Evolutionary conservation across 1,140 invertebrate genomes (phyloP), one percentile per base, ranked within the genome.

Genomic region (Aphelinus certus): DNA sequence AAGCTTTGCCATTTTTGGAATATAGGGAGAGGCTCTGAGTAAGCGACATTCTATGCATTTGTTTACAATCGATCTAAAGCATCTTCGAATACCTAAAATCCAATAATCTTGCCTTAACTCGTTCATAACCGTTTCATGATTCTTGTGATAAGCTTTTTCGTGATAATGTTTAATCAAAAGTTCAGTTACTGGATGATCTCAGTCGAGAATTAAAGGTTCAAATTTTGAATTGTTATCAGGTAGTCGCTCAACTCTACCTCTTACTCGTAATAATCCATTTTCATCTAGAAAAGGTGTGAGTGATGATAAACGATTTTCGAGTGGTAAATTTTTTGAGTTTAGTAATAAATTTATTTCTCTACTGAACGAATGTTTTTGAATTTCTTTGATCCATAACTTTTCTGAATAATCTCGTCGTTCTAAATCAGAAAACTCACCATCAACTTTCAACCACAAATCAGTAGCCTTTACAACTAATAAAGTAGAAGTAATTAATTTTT

Each of bases 31-130:
- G 1, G 62, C 68, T 0, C 46, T 43, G 1, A 9, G 26, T 48
- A 70, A 7, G 3, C 47, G 45, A 43, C 68, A 70, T 6, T 10
- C 7, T 7, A 51, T n/a, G 3, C 2, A 74, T 53, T 10, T 26
- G 3, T 60, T 49, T 0, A 10, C 2, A 3, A 73, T 51, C 1
- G 7, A 46, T 4, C 53, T 10, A 0, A 82, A 43, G 1, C 73
- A 67, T 46, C 66, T 46, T 9, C 80, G 56, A 4, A 79, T 49
- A 10, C 65, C 60, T 3, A 71, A 46, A 45, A 81, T 81, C 70
- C 75, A 81, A 71, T 71, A 81, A 66, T 60, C 63, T 53, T 81
- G 79, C 64, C 65, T 10, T 2, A 81, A 26, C 26, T 81, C 79
- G 62, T 78, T 80, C 5, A 83, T 56, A 0, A 82, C 68, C 2